Percentiles rank a stretch among this genome's conserved stretches.
phyloP scores from a whole-genome alignment of 2,797 vertebrate genomes.

The Megalops cyprinoides region DNA sequence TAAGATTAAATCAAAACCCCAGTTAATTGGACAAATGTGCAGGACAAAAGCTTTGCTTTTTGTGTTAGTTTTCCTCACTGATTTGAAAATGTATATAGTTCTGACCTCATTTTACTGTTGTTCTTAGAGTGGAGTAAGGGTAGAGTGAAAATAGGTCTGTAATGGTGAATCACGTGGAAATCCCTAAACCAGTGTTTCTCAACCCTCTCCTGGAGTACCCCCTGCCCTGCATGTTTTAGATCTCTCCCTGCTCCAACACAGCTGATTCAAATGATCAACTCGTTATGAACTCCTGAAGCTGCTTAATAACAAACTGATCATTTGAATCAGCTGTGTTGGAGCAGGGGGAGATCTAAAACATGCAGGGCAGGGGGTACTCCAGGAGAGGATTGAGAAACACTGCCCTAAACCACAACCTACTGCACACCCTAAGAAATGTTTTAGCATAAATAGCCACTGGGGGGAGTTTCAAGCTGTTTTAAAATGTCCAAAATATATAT shows the following conservation, averaged over 20 bases:
- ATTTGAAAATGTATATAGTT: not conserved
- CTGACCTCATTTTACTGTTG: not conserved
- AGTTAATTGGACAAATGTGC: not conserved
- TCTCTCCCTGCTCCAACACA: too few relatives aligned
- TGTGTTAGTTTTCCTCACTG: not conserved
- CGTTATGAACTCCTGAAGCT: too few relatives aligned
- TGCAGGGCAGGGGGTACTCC: too few relatives aligned
- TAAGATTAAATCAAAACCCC: not conserved
- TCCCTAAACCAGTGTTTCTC: too few relatives aligned
- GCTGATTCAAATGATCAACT: too few relatives aligned
- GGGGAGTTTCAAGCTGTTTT: slow-evolving; percentile 12
- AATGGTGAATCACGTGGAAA: not conserved
- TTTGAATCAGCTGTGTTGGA: too few relatives aligned
- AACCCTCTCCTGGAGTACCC: too few relatives aligned
- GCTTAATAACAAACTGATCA: too few relatives aligned
- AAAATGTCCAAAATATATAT: not conserved
- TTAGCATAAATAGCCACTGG: not conserved
- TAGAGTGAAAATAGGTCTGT: too few relatives aligned
- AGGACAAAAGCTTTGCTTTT: not conserved
- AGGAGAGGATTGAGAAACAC: too few relatives aligned
- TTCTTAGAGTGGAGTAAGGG: not conserved
- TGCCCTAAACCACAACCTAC: not conserved
- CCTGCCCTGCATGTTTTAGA: too few relatives aligned
- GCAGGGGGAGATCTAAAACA: too few relatives aligned
- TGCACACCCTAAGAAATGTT: not conserved